These are phyloP conservation scores for Mimachlamys varia DNA, from an alignment of 2,888 invertebrate species.

Conservation along the genomic window DNA sequence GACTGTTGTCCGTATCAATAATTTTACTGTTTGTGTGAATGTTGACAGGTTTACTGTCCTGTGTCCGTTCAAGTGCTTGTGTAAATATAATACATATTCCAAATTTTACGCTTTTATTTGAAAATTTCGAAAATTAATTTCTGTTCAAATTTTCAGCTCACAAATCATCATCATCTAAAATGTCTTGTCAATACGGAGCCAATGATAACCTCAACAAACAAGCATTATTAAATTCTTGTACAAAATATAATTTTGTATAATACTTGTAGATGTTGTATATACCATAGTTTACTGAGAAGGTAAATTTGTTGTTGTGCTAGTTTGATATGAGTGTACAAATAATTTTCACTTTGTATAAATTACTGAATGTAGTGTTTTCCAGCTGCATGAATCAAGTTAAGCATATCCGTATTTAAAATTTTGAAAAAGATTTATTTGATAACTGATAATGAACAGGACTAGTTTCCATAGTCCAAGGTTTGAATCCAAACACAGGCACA, in stretches of 20 bases:
- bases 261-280: neutral
- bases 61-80: slow-evolving; percentile 18
- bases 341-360: neutral
- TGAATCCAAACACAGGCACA: neutral
- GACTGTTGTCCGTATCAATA: neutral
- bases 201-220: neutral
- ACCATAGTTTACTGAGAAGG: neutral
- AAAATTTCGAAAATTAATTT: neutral
- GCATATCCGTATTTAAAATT: no score
- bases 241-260: slow-evolving; percentile 12
- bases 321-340: neutral
- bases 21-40: neutral
- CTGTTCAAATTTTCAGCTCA: neutral
- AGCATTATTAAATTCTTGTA: slow-evolving; percentile 6
- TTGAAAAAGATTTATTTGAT: no score
- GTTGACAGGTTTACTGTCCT: slow-evolving; percentile 28
- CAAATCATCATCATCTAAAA: neutral
- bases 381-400: no score
- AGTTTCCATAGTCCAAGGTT: neutral
- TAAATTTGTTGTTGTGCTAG: neutral
- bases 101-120: neutral
- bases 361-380: neutral
- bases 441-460: no score
- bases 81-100: neutral
- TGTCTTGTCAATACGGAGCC: neutral